Base-by-base conservation (phyloP, 2,113 vertebrate species). In the Cyphomyrus plagiostoma region DNA sequence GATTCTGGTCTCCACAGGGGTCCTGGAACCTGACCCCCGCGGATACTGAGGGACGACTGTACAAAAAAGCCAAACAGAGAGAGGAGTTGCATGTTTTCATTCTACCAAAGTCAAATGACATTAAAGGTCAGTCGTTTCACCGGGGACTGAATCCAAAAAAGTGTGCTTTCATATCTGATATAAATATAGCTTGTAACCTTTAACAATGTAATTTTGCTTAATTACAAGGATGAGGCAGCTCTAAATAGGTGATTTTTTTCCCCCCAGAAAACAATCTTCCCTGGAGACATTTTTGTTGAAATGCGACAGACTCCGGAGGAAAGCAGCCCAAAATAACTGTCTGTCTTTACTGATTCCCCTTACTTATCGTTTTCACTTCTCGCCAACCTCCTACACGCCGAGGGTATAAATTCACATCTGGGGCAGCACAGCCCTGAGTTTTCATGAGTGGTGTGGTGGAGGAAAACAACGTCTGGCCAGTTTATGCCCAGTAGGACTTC, bases 121-220 rank as follows among this genome's bases (percentile, higher is more conserved):
- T 53, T 50, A 87, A 53, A 87, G 30, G 49, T 53, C 26, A 87
- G 49, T 6, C 52, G 42, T 88, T 39, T 88, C 42, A 88, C 53
- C 23, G 56, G 35, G 87, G 17, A 39, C 87, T 23, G 17, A 35
- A 88, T 88, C 7, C 52, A 66, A n/a, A 39, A 87, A 87, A n/a
- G 50, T 30, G 9, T 21, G 48, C 85, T 87, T 87, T 56, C 85
- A 87, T 56, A 56, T 56, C 49, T 35, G 85, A 39, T 48, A 48
- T 35, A 87, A 87, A 87, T 87, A 53, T 87, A 53, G 26, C 30
- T 30, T 53, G 23, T 87, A 53, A 87, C 85, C 85, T 87, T 52
- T 53, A 52, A 52, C 85, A 53, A 87, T 50, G 48, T 48, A 53
- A 56, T 53, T 53, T 52, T 52, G 56, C 26, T 53, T 87, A 87